Conservation (phyloP, 2,888 invertebrate genomes). For the Eupithecia subfuscata region DNA sequence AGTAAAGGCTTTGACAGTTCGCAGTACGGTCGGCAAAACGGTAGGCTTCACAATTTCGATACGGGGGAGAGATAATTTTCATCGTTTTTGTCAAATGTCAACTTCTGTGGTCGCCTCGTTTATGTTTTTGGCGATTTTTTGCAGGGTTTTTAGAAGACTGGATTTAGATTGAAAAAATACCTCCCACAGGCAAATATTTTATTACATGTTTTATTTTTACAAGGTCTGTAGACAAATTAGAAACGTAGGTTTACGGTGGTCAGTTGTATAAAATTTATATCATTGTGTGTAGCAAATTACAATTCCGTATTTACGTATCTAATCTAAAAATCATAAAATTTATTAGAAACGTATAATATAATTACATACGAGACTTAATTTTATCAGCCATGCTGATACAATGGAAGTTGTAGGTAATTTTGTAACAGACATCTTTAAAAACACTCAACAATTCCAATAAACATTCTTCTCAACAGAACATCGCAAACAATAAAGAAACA, state of each 20-base stretch:
- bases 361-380: neutral
- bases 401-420: neutral
- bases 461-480: constrained; percentile 30
- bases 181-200: constrained; percentile 30
- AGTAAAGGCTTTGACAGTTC: constrained; percentile 80
- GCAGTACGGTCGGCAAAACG: constrained; percentile 78
- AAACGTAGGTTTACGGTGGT: too few relatives aligned
- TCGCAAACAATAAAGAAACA: constrained; percentile 22
- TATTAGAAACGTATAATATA: too few relatives aligned
- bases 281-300: too few relatives aligned
- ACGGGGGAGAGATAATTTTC: constrained; percentile 64
- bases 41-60: constrained; percentile 81
- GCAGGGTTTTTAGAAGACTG: constrained; percentile 21
- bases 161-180: constrained; percentile 22
- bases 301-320: too few relatives aligned
- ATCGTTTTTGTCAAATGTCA: constrained; percentile 83
- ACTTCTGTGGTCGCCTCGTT: constrained; percentile 77
- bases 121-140: constrained; percentile 53
- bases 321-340: too few relatives aligned
- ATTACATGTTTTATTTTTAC: neutral
- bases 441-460: constrained; percentile 30
- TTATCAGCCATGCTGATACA: neutral
- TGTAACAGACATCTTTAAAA: neutral
- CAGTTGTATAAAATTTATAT: too few relatives aligned
- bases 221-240: neutral